Percentiles rank a stretch among this genome's conserved stretches.
Conservation (phyloP, 2,113 vertebrate species). For the Tupaia chinensis region DNA sequence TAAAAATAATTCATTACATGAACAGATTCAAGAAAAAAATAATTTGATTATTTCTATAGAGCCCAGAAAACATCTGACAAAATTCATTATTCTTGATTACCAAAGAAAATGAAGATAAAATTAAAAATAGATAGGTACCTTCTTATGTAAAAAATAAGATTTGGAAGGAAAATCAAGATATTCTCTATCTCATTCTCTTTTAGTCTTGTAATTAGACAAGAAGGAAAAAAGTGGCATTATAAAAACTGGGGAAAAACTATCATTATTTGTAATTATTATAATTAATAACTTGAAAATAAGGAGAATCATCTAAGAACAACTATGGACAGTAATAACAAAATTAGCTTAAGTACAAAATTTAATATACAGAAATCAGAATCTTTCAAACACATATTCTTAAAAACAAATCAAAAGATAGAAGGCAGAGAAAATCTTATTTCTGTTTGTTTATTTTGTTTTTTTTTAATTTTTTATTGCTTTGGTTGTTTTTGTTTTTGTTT, state of each 20-base stretch:
- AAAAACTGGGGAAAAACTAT: background rate
- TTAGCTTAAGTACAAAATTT: background rate
- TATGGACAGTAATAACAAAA: background rate
- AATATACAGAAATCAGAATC: background rate
- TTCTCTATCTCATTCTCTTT: background rate
- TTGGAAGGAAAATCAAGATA: background rate
- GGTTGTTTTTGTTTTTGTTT: no score
- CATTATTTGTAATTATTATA: background rate
- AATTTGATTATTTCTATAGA: background rate
- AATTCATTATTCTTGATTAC: background rate
- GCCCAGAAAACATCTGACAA: background rate
- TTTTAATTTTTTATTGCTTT: no score
- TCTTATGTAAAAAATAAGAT: background rate
- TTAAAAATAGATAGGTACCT: background rate
- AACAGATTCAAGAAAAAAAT: slow-evolving; percentile 18
- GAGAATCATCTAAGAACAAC: background rate
- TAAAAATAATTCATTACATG: background rate
- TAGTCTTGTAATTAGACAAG: background rate
- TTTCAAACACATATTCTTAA: background rate
- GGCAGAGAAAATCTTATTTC: background rate
- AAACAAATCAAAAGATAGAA: background rate
- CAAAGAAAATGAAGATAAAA: background rate
- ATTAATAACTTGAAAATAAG: background rate
- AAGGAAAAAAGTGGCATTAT: background rate
- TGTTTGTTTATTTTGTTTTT: no score